Base-by-base conservation (phyloP, 2,888 invertebrate species). In the Drosophila pseudotakahashii region DNA sequence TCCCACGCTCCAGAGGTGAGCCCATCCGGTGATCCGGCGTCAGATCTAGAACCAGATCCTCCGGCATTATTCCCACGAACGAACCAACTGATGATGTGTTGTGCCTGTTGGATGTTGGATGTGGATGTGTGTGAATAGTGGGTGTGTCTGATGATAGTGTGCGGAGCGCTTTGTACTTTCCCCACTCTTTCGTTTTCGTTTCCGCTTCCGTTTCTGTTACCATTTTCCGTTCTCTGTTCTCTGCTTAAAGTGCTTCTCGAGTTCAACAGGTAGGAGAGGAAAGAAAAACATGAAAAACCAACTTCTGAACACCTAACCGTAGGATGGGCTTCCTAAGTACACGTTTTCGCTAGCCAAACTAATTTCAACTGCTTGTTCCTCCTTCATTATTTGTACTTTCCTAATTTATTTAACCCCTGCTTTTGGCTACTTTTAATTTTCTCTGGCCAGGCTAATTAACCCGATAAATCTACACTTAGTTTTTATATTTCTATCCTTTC, bases 1-100 rank as follows among this genome's bases (percentile, higher is more conserved):
- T 52, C 86, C 86, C 70, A 89, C 90, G 76, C 89, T 90, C 79
- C 90, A 90, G 84, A 92, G 92, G 92, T 91, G 84, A 90, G 84
- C 72, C 14, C 30, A 34, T 52, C 45, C 37, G 36, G n/a, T 30
- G 47, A 50, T 55, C 44, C 13, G 19, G 9, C 13, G 7, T 6
- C 32, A 48, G n/a, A 19, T 47, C 36, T 30, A 30, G 30, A 2
- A 7, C 30, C 30, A 50, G 14, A 19, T 47, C 19, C n/a, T n/a
- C n/a, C n/a, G n/a, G n/a, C n/a, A n/a, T n/a, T n/a, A n/a, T n/a
- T n/a, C n/a, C n/a, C n/a, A n/a, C n/a, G n/a, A n/a, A n/a, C n/a
- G n/a, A n/a, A n/a, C n/a, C n/a, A n/a, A n/a, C n/a, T 23, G 45
- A 47, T 32, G 45, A 47, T 36, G 60, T 36, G 60, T 36, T 45